Evolutionary conservation across 2,888 invertebrate species (phyloP).

Genomic region (Acleris emargana): DNA sequence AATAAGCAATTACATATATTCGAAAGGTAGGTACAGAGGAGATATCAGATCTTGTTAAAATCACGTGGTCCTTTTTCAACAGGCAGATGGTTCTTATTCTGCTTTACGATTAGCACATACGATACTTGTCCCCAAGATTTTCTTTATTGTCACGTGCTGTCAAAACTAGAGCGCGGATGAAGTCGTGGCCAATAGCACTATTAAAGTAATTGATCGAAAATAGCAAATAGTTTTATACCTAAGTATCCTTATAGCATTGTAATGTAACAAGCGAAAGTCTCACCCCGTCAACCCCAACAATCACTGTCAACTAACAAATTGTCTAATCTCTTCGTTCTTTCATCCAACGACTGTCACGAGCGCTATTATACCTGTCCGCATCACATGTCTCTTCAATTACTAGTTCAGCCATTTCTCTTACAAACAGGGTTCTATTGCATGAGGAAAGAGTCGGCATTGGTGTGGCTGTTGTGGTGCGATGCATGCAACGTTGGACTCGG

Average conservation of each 20-base stretch:
- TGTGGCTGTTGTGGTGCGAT: neutral
- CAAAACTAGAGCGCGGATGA: no score
- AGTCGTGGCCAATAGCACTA: neutral
- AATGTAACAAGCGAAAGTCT: slow-evolving; percentile 20
- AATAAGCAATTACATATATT: no score
- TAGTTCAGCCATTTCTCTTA: neutral
- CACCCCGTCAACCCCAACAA: neutral
- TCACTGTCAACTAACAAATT: slow-evolving; percentile 27
- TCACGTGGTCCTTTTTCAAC: no score
- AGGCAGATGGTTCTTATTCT: no score
- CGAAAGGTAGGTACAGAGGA: no score
- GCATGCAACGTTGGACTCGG: neutral
- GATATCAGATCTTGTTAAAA: no score
- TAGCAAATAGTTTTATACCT: neutral
- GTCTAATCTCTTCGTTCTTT: slow-evolving; percentile 19
- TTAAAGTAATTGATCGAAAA: neutral
- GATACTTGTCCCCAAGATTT: no score
- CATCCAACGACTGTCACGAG: slow-evolving; percentile 28
- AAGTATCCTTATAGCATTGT: neutral
- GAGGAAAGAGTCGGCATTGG: neutral
- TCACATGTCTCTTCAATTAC: slow-evolving; percentile 13
- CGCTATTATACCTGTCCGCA: neutral
- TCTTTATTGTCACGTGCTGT: no score
- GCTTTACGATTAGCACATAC: no score
- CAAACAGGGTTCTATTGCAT: slow-evolving; percentile 1